Evolutionary conservation across 1,140 invertebrate genomes (phyloP), one percentile per base, ranked within the genome.

Genomic region (Nomia melanderi): DNA sequence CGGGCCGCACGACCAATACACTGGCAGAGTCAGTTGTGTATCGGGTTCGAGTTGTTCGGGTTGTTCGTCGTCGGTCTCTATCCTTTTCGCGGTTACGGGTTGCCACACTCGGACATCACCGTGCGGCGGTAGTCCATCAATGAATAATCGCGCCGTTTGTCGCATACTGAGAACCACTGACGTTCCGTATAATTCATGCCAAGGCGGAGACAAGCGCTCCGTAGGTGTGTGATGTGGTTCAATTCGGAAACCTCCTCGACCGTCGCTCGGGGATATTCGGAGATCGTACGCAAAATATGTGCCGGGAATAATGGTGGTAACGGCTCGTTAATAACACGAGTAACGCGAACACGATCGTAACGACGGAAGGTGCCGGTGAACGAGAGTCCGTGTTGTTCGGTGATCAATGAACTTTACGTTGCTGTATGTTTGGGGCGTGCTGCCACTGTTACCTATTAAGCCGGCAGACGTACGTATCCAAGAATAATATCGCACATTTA

Each of bases 381-480:
- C 62, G 36, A 79, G 60, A 50, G 47, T n/a, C 53, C 47, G 69
- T 39, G 27, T 62, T 78, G 74, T 47, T 81, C 59, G 74, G 87
- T 89, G 86, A 89, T 90, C 88, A 90, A 89, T 90, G 84, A 90
- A 90, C 88, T 89, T 81, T 79, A 74, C 82, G 78, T 78, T 78
- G 77, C 73, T 87, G 82, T 82, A 78, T 81, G 72, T 81, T 86
- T 84, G 88, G 87, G 82, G 86, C 81, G 85, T 88, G 84, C 86
- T 86, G 67, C 65, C 78, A 67, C 62, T 39, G 82, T 31, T 44
- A 31, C 63, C 53, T 60, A 66, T 67, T 65, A 77, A 56, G 44
- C 77, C 69, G 80, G 69, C 62, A 39, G 41, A 79, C 47, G 78
- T 79, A 81, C 29, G 77, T 86, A 80, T 25, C 41, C 29, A 29